A percentile compares a stretch with the other conserved stretches of the same genome.
Conservation (phyloP, 53 echinoderm and acorn worm species). For the Luidia sarsii region DNA sequence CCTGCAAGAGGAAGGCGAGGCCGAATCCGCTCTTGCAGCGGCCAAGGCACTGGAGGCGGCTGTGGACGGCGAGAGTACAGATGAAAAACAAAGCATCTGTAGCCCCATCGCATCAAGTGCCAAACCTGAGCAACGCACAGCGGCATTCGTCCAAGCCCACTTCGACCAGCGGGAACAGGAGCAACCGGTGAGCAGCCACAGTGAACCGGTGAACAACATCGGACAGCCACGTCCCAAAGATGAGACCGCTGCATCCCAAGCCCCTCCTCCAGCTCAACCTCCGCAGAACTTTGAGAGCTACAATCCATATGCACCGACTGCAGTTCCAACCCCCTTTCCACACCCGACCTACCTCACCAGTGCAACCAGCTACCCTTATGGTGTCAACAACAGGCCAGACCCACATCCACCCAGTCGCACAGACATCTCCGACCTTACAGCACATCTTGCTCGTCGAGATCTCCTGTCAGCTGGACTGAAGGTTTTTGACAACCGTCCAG, state of each 20-base stretch:
- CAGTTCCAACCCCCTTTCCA: neutral
- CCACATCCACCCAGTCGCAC: neutral
- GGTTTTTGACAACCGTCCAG: slow-evolving; percentile 61
- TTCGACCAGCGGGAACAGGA: neutral
- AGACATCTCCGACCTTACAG: slow-evolving; percentile 30
- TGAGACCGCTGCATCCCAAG: neutral
- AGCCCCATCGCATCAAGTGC: neutral
- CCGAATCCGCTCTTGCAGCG: slow-evolving; percentile 22
- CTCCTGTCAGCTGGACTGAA: slow-evolving; percentile 32
- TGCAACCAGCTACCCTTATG: neutral
- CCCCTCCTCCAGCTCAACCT: neutral
- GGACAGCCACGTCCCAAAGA: neutral
- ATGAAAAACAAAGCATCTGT: neutral
- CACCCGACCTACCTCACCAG: neutral
- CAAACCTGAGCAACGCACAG: neutral
- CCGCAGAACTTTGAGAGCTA: neutral
- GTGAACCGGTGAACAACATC: neutral
- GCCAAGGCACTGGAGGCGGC: slow-evolving; percentile 28
- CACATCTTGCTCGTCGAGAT: slow-evolving; percentile 29
- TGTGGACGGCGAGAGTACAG: neutral
- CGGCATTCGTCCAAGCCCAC: neutral
- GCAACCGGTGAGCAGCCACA: neutral
- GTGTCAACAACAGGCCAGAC: slow-evolving; percentile 4
- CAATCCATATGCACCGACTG: neutral
- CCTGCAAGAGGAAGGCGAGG: slow-evolving; percentile 31